phyloP scores from a whole-genome alignment of 1,140 invertebrate genomes.

The Zaprionus inermis region DNA sequence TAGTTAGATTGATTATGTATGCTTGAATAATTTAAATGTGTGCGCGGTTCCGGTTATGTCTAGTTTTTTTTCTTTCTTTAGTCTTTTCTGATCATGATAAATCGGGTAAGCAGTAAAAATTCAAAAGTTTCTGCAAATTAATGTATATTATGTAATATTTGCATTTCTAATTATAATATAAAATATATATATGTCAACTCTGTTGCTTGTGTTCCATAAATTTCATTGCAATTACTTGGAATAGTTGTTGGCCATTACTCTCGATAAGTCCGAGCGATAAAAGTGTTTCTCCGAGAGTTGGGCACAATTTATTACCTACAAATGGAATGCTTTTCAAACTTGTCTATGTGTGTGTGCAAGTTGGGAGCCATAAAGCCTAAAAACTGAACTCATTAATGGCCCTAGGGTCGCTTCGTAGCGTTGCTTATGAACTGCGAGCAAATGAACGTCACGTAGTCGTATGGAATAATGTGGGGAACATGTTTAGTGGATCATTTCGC shows the following conservation, averaged over 20 bases:
- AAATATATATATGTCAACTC: neutral
- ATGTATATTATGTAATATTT: no score
- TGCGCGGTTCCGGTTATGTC: neutral
- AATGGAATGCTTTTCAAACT: neutral
- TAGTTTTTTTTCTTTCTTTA: neutral
- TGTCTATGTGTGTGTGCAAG: neutral
- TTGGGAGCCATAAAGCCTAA: constrained; percentile 8
- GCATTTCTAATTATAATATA: no score
- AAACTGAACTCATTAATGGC: constrained; percentile 13
- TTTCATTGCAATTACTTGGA: neutral
- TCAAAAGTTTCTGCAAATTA: no score
- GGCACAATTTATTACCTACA: neutral
- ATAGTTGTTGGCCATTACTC: neutral
- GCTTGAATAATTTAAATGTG: neutral
- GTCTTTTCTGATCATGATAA: neutral
- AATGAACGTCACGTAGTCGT: constrained; percentile 36
- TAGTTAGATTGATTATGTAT: neutral
- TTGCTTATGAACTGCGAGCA: no score
- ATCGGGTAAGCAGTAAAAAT: no score
- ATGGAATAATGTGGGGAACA: constrained; percentile 22
- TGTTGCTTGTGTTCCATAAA: neutral
- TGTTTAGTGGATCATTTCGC: constrained; percentile 16
- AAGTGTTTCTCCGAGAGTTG: neutral
- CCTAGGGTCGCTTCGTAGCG: constrained; percentile 1
- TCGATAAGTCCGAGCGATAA: neutral